Evolutionary conservation across 2,113 vertebrate genomes (phyloP).

Genomic region (Rattus norvegicus): DNA sequence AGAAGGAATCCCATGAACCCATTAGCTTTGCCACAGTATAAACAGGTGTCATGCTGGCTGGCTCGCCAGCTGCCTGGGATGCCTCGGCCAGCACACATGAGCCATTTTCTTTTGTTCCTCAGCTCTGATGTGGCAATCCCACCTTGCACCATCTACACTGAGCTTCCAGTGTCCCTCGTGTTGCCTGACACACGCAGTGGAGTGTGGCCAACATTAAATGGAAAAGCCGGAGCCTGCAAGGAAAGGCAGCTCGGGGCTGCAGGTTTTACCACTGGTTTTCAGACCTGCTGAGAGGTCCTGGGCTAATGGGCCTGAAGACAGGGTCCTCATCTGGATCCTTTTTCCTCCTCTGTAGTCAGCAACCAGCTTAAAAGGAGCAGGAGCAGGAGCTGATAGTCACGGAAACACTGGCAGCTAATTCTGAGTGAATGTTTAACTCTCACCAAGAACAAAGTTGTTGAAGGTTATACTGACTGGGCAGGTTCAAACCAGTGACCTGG

Average conservation of each 20-base stretch:
- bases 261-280: neutral
- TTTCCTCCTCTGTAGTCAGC: neutral
- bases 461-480: neutral
- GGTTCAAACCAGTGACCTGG: neutral
- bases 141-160: neutral
- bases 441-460: neutral
- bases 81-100: neutral
- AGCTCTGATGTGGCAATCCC: neutral
- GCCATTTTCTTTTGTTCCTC: neutral
- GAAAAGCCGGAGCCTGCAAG: neutral
- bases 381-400: neutral
- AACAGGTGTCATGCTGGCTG: neutral
- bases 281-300: neutral
- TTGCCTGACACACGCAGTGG: neutral
- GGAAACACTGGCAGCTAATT: neutral
- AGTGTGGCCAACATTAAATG: no score
- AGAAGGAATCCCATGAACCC: neutral
- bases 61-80: neutral
- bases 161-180: accelerated
- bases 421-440: constrained; percentile 43
- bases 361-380: neutral
- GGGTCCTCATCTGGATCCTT: neutral
- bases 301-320: neutral
- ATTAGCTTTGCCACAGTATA: neutral
- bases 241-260: neutral